These are phyloP conservation scores for Psococerastis gibbosa DNA, from an alignment of 2,888 invertebrate species.

Conservation along the genomic window DNA sequence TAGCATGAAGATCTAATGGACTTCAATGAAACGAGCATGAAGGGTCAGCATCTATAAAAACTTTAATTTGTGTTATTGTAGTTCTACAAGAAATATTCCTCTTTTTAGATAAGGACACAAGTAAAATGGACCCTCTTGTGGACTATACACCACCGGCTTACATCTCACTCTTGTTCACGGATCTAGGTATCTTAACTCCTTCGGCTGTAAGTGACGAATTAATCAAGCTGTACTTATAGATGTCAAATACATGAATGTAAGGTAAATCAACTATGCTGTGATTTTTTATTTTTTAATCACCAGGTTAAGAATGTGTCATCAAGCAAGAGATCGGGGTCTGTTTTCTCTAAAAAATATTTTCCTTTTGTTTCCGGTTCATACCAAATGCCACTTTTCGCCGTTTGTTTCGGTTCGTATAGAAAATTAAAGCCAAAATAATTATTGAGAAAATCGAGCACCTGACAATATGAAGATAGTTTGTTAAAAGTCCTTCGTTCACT, in stretches of 20 bases:
- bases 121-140: constrained; percentile 64
- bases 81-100: constrained; percentile 12
- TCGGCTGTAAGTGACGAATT: constrained; percentile 96
- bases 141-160: constrained; percentile 95
- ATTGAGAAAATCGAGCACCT: constrained; percentile 49
- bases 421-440: constrained; percentile 36
- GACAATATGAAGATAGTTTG: constrained; percentile 42
- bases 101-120: constrained; percentile 24
- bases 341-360: constrained; percentile 11
- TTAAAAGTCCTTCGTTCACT: constrained; percentile 61
- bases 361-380: constrained; percentile 11
- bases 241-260: constrained; percentile 10
- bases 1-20: no score
- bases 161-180: constrained; percentile 84
- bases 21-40: no score
- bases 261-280: constrained; percentile 2
- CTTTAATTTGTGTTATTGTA: background rate
- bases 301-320: background rate
- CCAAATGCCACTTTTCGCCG: constrained; percentile 6
- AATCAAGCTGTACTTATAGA: constrained; percentile 83
- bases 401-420: constrained; percentile 12
- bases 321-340: background rate
- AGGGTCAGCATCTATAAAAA: no score
- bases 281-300: constrained; percentile 2
- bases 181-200: constrained; percentile 87